These are phyloP conservation scores for Grus americana DNA, from an alignment of 2,113 vertebrate genomes.

Conservation along the genomic window DNA sequence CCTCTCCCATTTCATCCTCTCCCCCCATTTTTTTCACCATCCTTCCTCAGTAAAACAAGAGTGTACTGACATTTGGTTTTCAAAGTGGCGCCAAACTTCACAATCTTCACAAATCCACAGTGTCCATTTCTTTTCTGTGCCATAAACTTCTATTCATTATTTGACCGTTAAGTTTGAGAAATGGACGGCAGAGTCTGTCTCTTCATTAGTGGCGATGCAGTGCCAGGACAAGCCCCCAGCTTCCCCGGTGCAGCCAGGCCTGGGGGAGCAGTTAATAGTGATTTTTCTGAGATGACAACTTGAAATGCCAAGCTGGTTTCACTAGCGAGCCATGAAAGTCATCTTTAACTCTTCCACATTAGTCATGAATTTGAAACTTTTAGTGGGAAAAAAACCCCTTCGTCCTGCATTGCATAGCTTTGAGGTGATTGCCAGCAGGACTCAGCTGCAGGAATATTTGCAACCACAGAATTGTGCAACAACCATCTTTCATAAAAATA, in stretches of 20 bases:
- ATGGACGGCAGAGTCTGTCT: background rate
- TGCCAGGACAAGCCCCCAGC: background rate
- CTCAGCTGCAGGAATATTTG: background rate
- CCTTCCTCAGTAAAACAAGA: background rate
- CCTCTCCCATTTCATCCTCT: background rate
- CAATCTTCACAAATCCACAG: background rate
- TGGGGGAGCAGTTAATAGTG: background rate
- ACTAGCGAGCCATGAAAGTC: background rate
- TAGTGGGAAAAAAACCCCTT: background rate
- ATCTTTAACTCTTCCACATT: background rate
- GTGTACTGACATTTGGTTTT: background rate
- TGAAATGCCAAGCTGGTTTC: background rate
- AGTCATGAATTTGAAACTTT: background rate
- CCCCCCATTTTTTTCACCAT: background rate
- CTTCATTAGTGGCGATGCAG: accelerated
- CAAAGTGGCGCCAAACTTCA: background rate
- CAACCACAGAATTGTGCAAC: background rate
- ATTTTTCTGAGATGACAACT: background rate
- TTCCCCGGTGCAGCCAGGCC: background rate
- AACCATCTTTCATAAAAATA: background rate
- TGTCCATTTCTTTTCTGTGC: background rate
- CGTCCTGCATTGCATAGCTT: background rate
- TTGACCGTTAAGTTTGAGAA: background rate
- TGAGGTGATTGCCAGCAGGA: background rate
- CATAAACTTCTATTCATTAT: background rate